A percentile compares a stretch with the other conserved stretches of the same genome.
Evolutionary conservation across 2,113 vertebrate genomes (phyloP).

Genomic region (Thamnophis sirtalis): DNA sequence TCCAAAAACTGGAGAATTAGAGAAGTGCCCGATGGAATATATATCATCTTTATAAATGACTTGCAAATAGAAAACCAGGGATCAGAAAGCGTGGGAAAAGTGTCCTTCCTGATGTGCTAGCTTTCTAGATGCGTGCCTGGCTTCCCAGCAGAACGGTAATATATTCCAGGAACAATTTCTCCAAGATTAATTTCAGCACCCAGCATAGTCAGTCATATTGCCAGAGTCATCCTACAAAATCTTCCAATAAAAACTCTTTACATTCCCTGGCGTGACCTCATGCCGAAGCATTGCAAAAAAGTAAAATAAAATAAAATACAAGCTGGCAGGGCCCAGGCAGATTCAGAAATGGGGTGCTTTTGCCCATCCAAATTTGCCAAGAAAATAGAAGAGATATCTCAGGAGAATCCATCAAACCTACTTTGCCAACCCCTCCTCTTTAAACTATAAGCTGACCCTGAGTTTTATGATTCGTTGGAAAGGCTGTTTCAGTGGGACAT

Average conservation of each 20-base stretch:
- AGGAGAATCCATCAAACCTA: background rate
- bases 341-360: background rate
- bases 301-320: no score
- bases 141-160: background rate
- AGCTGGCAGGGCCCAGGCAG: background rate
- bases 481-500: background rate
- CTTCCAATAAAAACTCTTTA: background rate
- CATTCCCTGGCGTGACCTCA: background rate
- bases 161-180: background rate
- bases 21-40: background rate
- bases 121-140: background rate
- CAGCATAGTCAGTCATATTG: background rate
- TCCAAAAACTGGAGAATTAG: background rate
- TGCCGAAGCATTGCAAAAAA: no score
- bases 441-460: background rate
- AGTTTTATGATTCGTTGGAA: background rate
- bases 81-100: background rate
- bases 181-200: background rate
- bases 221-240: background rate
- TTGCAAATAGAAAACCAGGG: background rate
- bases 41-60: background rate
- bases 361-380: background rate
- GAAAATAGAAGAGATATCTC: background rate
- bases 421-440: background rate
- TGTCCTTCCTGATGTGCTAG: background rate